phyloP scores from a whole-genome alignment of 2,888 invertebrate species.

The Artemia sinica region DNA sequence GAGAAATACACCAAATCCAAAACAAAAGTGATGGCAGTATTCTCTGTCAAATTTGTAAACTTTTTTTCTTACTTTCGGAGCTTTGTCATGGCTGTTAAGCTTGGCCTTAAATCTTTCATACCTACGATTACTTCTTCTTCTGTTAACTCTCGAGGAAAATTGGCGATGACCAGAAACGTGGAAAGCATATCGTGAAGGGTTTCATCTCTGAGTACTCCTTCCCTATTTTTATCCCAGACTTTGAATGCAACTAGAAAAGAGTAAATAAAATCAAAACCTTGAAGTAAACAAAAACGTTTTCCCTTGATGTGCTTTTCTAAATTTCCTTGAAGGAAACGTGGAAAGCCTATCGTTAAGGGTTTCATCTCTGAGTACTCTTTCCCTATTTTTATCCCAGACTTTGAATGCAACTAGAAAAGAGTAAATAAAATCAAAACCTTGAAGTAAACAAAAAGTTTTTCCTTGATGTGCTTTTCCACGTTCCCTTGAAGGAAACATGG shows the following conservation, averaged over 20 bases:
- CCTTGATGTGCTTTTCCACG: too few species aligned
- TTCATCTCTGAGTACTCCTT: conserved; percentile 50
- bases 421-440: conserved; percentile 2
- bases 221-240: conserved; percentile 70
- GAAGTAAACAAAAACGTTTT: conserved; percentile 8
- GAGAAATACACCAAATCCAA: too few species aligned
- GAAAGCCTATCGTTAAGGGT: conserved; percentile 57
- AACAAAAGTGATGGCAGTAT: too few species aligned
- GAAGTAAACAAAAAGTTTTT: conserved; percentile 8
- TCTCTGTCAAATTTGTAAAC: too few species aligned
- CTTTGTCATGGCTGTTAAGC: too few species aligned
- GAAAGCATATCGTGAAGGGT: conserved; percentile 57
- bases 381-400: conserved; percentile 70
- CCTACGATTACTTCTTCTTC: too few species aligned
- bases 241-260: conserved; percentile 64
- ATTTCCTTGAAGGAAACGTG: too few species aligned
- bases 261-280: conserved; percentile 2
- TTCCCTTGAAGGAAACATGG: too few species aligned
- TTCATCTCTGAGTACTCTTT: conserved; percentile 50
- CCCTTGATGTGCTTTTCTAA: too few species aligned
- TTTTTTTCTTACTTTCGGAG: too few species aligned
- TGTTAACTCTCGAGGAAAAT: conserved; percentile 8
- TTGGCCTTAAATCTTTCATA: too few species aligned
- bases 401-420: conserved; percentile 64
- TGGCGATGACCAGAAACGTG: conserved; percentile 26